phyloP scores from a whole-genome alignment of 2,797 vertebrate species.

The Hylomyscus alleni region DNA sequence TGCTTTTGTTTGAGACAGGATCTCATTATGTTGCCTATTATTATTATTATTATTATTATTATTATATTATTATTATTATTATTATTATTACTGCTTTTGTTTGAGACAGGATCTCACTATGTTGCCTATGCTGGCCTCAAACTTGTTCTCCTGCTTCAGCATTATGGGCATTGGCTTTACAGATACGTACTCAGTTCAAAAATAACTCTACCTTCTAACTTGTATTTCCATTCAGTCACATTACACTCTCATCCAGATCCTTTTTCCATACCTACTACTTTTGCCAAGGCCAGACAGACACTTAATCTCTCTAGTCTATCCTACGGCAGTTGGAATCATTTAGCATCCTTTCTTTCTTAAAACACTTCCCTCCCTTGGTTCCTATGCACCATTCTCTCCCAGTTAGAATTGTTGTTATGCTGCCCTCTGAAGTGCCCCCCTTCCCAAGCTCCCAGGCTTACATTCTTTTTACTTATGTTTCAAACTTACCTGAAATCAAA shows the following conservation, averaged over 20 bases:
- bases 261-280: background rate
- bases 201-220: conserved; percentile 26
- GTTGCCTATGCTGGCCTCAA: background rate
- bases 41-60: too few species aligned
- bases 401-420: conserved; percentile 32
- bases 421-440: background rate
- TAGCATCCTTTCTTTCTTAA: conserved; percentile 36
- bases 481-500: conserved; percentile 58
- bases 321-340: background rate
- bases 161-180: background rate
- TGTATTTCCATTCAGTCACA: background rate
- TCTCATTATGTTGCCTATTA: background rate
- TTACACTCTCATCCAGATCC: background rate
- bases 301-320: background rate
- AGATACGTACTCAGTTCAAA: background rate
- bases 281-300: background rate
- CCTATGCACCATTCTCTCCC: background rate
- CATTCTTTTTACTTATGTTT: conserved; percentile 14
- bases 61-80: too few species aligned
- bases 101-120: background rate
- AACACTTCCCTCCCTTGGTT: background rate
- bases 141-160: background rate
- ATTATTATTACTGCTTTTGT: background rate
- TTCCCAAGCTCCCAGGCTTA: background rate
- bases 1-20: background rate